Base-by-base conservation (phyloP, 2,113 vertebrate species). In the Lepidothrix coronata region DNA sequence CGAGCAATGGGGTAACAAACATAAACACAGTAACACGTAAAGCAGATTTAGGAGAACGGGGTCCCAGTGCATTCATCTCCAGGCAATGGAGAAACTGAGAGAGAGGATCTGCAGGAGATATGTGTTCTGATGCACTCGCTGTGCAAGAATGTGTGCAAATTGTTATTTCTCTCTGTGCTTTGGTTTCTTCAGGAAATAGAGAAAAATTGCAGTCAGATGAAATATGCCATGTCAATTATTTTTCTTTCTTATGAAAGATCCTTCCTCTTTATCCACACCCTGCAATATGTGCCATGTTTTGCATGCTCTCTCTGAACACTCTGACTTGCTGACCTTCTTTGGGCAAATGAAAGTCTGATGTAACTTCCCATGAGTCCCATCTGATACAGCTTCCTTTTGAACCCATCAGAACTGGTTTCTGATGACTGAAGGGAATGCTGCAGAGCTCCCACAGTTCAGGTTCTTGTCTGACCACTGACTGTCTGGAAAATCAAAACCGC, bases 221-320 rank as follows among this genome's bases (percentile, higher is more conserved):
- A 96, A 95, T 75, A 91, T 89, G 76, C 75, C 75, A 63, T 96
- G 77, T 91, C 91, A 94, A 92, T 96, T 96, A 95, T 93, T 96
- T 95, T 96, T 95, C 91, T 96, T 95, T 94, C 92, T 96, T 94
- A 89, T 96, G 95, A 96, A 95, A 96, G 93, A 96, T 96, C 94
- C 93, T 97, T 97, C 96, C 95, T 97, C 89, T 96, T 85, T 61
- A 71, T 95, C 95, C 96, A 86, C 85, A 70, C 93, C 93, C 96
- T 94, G 85, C 86, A 95, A 62, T 72, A 70, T 88, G 83, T 92
- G 96, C 92, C 85, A 84, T 92, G 91, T 94, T 97, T 96, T 97
- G 90, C 85, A 9, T 68, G 88, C 76, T 93, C 83, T 88, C 81
- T 88, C 96, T 24, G 76, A 94, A 61, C 93, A 88, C 88, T 94